These are phyloP conservation scores for Macrosoma leucophasiata DNA, from an alignment of 2,888 invertebrate genomes.

Conservation along the genomic window DNA sequence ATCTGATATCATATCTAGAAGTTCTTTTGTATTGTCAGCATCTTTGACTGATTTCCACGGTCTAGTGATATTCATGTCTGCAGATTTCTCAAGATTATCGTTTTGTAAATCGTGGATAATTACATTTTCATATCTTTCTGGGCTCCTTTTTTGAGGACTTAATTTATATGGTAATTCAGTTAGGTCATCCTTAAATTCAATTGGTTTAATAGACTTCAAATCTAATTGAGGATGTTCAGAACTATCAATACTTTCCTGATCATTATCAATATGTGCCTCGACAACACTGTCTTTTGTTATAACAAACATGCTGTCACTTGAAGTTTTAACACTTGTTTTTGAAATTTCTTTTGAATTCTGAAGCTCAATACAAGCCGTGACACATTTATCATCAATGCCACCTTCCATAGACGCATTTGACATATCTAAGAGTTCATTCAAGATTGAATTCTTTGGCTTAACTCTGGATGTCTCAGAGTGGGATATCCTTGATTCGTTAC, in stretches of 20 bases:
- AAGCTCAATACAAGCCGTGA: slow-evolving; percentile 19
- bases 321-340: slow-evolving; percentile 17
- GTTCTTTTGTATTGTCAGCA: slow-evolving; percentile 48
- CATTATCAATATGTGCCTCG: slow-evolving; percentile 22
- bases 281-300: slow-evolving; percentile 35
- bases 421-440: slow-evolving; percentile 45
- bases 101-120: slow-evolving; percentile 25
- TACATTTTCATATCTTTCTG: slow-evolving; percentile 29
- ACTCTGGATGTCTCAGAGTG: neutral
- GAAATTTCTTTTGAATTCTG: slow-evolving; percentile 10
- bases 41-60: slow-evolving; percentile 31
- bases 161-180: slow-evolving; percentile 18
- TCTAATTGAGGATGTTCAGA: no score
- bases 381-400: slow-evolving; percentile 26
- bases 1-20: slow-evolving; percentile 49
- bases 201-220: no score
- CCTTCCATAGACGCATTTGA: slow-evolving; percentile 29
- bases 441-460: slow-evolving; percentile 31
- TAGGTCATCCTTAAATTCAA: slow-evolving; percentile 29
- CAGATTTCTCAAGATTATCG: slow-evolving; percentile 13
- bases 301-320: slow-evolving; percentile 35
- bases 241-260: no score
- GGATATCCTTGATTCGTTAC: slow-evolving; percentile 7
- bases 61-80: slow-evolving; percentile 18
- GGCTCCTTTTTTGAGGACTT: slow-evolving; percentile 12